Evolutionary conservation across 30 jellyfish, hydroid and myxozoan species (phyloP).

Genomic region (Catostylus mosaicus): DNA sequence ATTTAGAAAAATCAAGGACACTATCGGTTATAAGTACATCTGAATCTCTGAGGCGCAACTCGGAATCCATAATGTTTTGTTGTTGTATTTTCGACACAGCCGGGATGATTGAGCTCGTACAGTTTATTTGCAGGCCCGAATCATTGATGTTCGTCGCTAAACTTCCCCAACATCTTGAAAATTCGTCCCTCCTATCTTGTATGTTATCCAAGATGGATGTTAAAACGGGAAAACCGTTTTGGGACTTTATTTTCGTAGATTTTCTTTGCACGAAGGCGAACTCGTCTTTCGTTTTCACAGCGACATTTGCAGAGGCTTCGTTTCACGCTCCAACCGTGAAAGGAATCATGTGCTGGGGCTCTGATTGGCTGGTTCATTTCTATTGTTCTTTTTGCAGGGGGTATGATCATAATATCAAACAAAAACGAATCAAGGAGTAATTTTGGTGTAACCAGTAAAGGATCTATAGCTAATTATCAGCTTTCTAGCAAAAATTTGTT

Average conservation of each 20-base stretch:
- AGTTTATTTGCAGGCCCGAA: conserved; percentile 52
- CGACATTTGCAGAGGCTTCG: conserved; percentile 84
- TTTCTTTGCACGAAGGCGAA: conserved; percentile 39
- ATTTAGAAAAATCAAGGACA: conserved; percentile 99
- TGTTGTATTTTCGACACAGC: conserved; percentile 89
- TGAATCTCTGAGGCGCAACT: conserved; percentile 77
- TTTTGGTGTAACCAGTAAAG: too few relatives aligned
- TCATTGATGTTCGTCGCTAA: conserved; percentile 88
- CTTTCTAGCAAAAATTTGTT: too few relatives aligned
- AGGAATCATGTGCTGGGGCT: conserved; percentile 54
- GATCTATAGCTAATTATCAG: too few relatives aligned
- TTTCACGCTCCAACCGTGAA: conserved; percentile 44
- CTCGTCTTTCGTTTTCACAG: conserved; percentile 58
- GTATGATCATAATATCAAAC: neutral
- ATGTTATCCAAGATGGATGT: conserved; percentile 72
- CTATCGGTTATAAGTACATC: conserved; percentile 94
- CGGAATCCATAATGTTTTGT: conserved; percentile 84
- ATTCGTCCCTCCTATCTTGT: conserved; percentile 80
- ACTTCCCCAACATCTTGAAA: conserved; percentile 88
- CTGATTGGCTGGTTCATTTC: conserved; percentile 54
- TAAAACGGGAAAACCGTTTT: conserved; percentile 67
- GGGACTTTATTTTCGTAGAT: conserved; percentile 76
- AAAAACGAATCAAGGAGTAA: too few relatives aligned
- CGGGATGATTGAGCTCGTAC: conserved; percentile 77
- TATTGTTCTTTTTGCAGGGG: conserved; percentile 38